These are phyloP conservation scores for Microctenopoma stevenorrisi DNA, from an alignment of 2,797 vertebrate species.

Conservation along the genomic window DNA sequence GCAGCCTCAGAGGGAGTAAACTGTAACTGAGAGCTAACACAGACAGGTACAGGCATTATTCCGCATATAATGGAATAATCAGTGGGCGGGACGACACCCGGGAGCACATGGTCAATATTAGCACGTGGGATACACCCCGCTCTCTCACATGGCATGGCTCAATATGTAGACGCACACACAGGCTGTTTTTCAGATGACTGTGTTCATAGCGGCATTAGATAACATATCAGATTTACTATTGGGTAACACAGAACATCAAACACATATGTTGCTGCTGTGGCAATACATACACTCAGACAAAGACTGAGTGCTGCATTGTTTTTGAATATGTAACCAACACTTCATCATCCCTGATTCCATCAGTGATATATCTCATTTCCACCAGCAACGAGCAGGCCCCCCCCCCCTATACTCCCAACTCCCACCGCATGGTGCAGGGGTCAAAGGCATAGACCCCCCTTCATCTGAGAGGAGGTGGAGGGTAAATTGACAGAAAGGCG, in stretches of 20 bases:
- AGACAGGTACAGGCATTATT: conserved; percentile 33
- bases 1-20: conserved; percentile 18
- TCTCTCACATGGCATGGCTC: conserved; percentile 47
- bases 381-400: conserved; percentile 51
- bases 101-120: conserved; percentile 61
- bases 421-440: conserved; percentile 42
- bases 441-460: conserved; percentile 55
- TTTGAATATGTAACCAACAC: conserved; percentile 22
- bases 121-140: conserved; percentile 49
- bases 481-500: conserved; percentile 33
- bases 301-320: conserved; percentile 45
- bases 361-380: conserved; percentile 75
- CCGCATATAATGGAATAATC: conserved; percentile 50
- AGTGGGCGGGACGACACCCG: conserved; percentile 44
- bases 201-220: conserved; percentile 39
- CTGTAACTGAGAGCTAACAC: conserved; percentile 36
- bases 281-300: conserved; percentile 33
- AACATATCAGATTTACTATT: conserved; percentile 43
- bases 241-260: conserved; percentile 43
- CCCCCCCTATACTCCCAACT: conserved; percentile 10
- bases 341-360: conserved; percentile 63
- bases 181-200: conserved; percentile 33
- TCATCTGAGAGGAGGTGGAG: conserved; percentile 15
- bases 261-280: conserved; percentile 22
- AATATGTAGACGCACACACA: conserved; percentile 15